Evolutionary conservation across 2,113 vertebrate genomes (phyloP), one percentile per base, ranked within the genome.

Genomic region (Halichoerus grypus): DNA sequence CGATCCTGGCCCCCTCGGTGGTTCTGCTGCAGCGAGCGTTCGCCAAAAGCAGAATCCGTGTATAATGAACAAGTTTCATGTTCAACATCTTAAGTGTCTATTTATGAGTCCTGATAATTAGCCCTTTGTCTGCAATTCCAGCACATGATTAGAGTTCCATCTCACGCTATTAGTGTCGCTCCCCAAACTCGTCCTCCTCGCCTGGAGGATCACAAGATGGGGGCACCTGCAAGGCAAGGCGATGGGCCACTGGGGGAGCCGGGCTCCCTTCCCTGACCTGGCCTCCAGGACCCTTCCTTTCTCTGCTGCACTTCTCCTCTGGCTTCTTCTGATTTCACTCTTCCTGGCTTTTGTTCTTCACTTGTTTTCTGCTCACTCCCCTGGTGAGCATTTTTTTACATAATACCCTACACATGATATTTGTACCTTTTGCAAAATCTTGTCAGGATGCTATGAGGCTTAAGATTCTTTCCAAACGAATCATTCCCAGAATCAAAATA

Each of bases 21-120:
- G 94, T 96, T 96, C 90, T 91, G 65, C 76, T 84, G 61, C 33
- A 46, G 65, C 22, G 0, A 46, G 65, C 21, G 0, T 92, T 97
- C 76, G 69, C 95, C 96, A 95, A 91, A 97, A 16, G 92, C 95
- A 96, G 95, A 97, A 98, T 76, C 71, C 33, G 92, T 85, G 96
- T 80, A 87, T 97, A 97, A 98, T 94, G 94, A 98, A 87, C 80
- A 97, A 98, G 97, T 98, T 97, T 49, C 96, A 96, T 46, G 77
- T 85, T 97, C 55, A 96, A 97, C 87, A 96, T 98, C 98, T 98
- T 97, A 94, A 98, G 97, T 87, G 95, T 96, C 97, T 98, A 10
- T 98, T 98, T 98, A 95, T 36, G 97, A 98, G 97, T 69, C 88
- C 83, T 14, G 93, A 72, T 97, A 98, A 98, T 98, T 98, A 98